Evolutionary conservation across 2,888 invertebrate genomes (phyloP), one percentile per base, ranked within the genome.

Genomic region (Baronia brevicornis): DNA sequence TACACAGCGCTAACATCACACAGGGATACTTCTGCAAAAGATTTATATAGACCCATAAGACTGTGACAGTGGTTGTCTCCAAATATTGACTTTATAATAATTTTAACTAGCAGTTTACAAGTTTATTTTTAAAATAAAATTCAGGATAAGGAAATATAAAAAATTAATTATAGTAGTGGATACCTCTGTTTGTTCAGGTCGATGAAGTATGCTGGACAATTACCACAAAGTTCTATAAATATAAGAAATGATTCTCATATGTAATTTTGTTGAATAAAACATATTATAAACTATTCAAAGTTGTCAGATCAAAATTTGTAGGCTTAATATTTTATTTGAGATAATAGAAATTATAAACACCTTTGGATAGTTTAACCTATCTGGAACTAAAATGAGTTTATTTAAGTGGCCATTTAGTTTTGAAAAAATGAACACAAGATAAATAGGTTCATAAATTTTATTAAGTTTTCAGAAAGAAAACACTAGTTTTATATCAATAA

Each of bases 21-120:
- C 86, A 87, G 85, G 87, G 86, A 87, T 85, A 86, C 84, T 90
- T 91, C 91, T 91, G 91, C 89, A 91, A 89, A 91, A 91, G 90
- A 91, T 89, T 79, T 84, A 89, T 84, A n/a, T n/a, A n/a, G 90
- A 88, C 90, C 89, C 88, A 86, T 89, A 86, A 89, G 88, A 87
- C 82, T 60, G 72, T 89, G 88, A 87, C 82, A 60, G 72, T 67
- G 69, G 73, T 66, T 70, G 67, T 63, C 31, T 67, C 68, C 62
- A 68, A 60, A 65, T 57, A 66, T 46, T 57, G 46, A 57, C 55
- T 67, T 65, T 53, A 54, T 43, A 39, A 41, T 28, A 54, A 41
- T 46, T 43, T 45, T 43, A 42, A 54, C 34, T 41, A 39, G 50
- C 39, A 41, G 41, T 46, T 48, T 50, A 50, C 48, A 38, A 51